Evolutionary conservation across 2,797 vertebrate genomes (phyloP), one percentile per base, ranked within the genome.

Genomic region (Danio tinwini): DNA sequence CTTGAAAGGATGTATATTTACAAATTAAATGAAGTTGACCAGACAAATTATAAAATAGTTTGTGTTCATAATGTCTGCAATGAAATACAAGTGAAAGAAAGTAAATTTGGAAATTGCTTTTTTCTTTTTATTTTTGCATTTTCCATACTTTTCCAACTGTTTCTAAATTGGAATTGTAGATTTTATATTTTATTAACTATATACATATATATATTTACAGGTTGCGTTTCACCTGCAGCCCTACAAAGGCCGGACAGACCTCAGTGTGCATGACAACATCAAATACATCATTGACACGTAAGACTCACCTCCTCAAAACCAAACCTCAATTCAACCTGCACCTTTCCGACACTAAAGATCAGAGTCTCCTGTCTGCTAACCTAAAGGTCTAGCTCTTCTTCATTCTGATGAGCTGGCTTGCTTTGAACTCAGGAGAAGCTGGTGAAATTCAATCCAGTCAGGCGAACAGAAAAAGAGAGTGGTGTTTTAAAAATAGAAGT

Each of bases 281-380:
- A 96, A 92, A 89, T 95, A 97, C 88, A 96, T 97, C 74, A 91
- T 95, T 74, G 95, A 96, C 92, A 96, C 91, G 96, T 96, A 92
- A 89, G 95, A 90, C 40, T 14, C 53, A 52, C 21, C 44, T 47
- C 12, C 14, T 62, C 56, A 14, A 6, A 70, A 62, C 9, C 39
- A 16, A 2, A 7, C 11, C 21, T 40, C 14, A 45, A 73, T 13
- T 2, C 11, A 76, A 53, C 2, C 6, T n/a, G 49, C 0, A 44
- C 0, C 47, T 17, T 5, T 11, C 5, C 37, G 56, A 42, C n/a
- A 37, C 5, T 56, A 45, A 55, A 72, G 53, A 71, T 75, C 19
- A 58, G 64, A 47, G 14, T 2, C 53, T 69, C 76, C 55, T 47
- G 69, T 71, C 50, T 19, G 2, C 69, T 56, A 29, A 58, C 69